phyloP scores from a whole-genome alignment of 2,888 invertebrate genomes.

The Ormyrus thymus region DNA sequence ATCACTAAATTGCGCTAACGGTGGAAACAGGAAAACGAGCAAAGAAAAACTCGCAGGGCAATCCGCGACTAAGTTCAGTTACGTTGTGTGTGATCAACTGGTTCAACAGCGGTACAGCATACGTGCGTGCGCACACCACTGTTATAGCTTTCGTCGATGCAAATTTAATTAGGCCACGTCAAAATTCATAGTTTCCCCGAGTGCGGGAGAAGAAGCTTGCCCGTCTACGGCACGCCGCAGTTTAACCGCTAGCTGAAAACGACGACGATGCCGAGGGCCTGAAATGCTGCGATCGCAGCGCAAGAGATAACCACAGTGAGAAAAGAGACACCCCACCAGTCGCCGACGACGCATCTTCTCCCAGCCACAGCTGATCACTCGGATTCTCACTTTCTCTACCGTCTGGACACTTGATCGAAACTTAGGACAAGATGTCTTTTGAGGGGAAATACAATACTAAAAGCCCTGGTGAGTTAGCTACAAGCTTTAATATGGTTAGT shows the following conservation, averaged over 20 bases:
- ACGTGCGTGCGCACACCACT: background rate
- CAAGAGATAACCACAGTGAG: background rate
- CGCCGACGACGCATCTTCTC: background rate
- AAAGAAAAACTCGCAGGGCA: background rate
- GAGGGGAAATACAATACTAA: constrained; percentile 79
- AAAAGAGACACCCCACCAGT: background rate
- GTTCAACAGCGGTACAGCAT: background rate
- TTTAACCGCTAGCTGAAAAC: background rate
- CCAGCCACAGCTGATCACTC: constrained; percentile 23
- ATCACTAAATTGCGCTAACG: no score
- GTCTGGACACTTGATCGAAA: background rate
- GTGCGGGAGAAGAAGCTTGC: background rate
- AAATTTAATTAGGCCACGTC: constrained; percentile 47
- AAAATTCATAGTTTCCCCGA: constrained; percentile 30
- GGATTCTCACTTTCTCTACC: no score
- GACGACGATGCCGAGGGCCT: background rate
- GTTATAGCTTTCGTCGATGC: background rate
- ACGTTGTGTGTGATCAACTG: background rate
- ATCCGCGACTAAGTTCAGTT: constrained; percentile 3
- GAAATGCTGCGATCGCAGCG: constrained; percentile 1
- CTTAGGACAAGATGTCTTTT: constrained; percentile 72
- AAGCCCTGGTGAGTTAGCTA: constrained; percentile 76
- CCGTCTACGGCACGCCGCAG: background rate
- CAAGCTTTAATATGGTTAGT: no score
- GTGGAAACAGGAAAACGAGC: background rate